Percentiles rank a stretch among this genome's conserved stretches.
Conservation (phyloP, 2,797 vertebrate genomes). For the Enteromius fasciolatus region DNA sequence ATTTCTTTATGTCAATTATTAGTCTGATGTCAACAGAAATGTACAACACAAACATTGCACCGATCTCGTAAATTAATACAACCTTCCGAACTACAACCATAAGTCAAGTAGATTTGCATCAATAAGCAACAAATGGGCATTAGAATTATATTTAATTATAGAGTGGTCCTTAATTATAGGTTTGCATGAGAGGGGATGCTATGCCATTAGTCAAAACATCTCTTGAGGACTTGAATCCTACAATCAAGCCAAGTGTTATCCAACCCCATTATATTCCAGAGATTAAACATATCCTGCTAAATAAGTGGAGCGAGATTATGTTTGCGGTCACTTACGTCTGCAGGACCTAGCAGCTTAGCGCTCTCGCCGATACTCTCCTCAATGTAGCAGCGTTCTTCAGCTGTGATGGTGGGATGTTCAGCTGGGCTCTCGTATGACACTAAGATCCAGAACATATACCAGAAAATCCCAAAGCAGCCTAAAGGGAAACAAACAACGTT, state of each 20-base stretch:
- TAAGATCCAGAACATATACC: slow-evolving; percentile 97
- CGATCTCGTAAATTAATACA: background rate
- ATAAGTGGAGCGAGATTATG: background rate
- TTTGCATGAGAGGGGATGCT: background rate
- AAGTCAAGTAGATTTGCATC: background rate
- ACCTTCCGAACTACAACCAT: background rate
- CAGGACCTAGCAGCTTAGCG: slow-evolving; percentile 85
- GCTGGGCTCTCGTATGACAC: slow-evolving; percentile 97
- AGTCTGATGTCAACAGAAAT: background rate
- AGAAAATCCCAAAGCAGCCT: slow-evolving; percentile 93
- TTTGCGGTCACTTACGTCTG: slow-evolving; percentile 82
- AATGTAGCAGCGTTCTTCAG: slow-evolving; percentile 95
- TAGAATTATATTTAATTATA: background rate
- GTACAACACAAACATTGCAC: background rate
- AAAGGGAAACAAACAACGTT: slow-evolving; percentile 43
- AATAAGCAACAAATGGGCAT: background rate
- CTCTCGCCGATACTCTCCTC: slow-evolving; percentile 98
- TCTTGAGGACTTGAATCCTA: background rate
- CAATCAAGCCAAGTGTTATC: background rate
- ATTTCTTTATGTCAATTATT: background rate
- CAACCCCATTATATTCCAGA: background rate
- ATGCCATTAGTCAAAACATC: background rate
- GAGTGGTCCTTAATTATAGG: background rate
- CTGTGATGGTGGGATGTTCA: slow-evolving; percentile 91
- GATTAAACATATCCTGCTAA: background rate